Conservation (phyloP, 2,888 invertebrate species). For the Phania funesta region DNA sequence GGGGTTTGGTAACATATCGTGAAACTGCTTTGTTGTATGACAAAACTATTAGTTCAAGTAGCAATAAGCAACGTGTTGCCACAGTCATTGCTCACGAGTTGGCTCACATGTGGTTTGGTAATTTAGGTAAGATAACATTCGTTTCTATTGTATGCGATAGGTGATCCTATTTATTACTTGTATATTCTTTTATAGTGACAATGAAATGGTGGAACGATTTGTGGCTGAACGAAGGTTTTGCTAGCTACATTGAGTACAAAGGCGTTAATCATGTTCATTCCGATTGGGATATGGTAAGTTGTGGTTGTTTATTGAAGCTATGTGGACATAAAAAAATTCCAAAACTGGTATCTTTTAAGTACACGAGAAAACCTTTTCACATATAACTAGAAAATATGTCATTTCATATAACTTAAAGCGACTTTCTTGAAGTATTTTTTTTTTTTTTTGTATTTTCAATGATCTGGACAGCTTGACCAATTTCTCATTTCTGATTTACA, state of each 20-base stretch:
- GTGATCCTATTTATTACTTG: background rate
- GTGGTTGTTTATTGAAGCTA: background rate
- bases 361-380: too few relatives aligned
- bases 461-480: constrained; percentile 84
- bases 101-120: constrained; percentile 97
- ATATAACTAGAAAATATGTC: too few relatives aligned
- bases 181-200: constrained; percentile 84
- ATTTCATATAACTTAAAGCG: too few relatives aligned
- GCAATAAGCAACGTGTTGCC: constrained; percentile 89
- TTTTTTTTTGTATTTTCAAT: background rate
- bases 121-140: constrained; percentile 83
- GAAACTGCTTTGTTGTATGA: constrained; percentile 92
- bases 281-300: constrained; percentile 88
- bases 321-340: too few relatives aligned
- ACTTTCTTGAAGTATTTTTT: background rate
- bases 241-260: constrained; percentile 92
- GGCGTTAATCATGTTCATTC: constrained; percentile 86
- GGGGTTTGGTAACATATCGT: constrained; percentile 95
- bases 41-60: constrained; percentile 85
- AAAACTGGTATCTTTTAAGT: too few relatives aligned
- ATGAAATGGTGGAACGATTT: constrained; percentile 97
- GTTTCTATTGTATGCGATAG: background rate
- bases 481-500: constrained; percentile 88
- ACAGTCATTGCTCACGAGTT: constrained; percentile 94
- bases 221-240: constrained; percentile 97